A percentile compares a stretch with the other conserved stretches of the same genome.
Conservation (phyloP, 2,113 vertebrate genomes). For the Cricetomys ansorgei region DNA sequence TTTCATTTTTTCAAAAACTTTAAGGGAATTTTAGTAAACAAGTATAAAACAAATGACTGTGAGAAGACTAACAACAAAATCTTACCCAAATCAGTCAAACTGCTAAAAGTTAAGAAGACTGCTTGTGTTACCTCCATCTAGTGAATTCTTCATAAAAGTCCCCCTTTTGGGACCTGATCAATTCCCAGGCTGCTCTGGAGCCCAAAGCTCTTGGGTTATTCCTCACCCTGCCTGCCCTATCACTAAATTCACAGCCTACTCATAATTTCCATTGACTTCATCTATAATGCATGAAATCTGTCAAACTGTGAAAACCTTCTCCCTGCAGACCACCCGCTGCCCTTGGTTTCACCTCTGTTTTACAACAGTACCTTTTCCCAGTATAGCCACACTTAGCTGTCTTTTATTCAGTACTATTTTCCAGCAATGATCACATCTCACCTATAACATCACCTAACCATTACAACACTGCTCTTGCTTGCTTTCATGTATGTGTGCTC, state of each 20-base stretch:
- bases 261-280: neutral
- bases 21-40: neutral
- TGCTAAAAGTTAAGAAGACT: neutral
- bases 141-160: neutral
- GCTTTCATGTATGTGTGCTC: neutral
- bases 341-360: neutral
- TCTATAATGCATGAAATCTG: neutral
- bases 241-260: neutral
- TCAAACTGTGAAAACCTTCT: neutral
- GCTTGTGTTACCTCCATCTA: neutral
- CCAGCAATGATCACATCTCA: neutral
- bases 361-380: neutral
- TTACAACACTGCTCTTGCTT: neutral
- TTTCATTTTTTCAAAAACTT: neutral
- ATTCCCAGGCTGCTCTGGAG: neutral
- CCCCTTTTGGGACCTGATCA: neutral
- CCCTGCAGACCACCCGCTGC: neutral
- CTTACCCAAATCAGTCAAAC: neutral
- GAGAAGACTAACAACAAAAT: conserved; percentile 38
- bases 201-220: neutral
- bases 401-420: neutral
- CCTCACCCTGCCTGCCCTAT: neutral
- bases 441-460: neutral
- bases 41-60: neutral
- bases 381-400: neutral